A percentile compares a stretch with the other conserved stretches of the same genome.
Conservation (phyloP, 2,797 vertebrate species). For the Chelmon rostratus region DNA sequence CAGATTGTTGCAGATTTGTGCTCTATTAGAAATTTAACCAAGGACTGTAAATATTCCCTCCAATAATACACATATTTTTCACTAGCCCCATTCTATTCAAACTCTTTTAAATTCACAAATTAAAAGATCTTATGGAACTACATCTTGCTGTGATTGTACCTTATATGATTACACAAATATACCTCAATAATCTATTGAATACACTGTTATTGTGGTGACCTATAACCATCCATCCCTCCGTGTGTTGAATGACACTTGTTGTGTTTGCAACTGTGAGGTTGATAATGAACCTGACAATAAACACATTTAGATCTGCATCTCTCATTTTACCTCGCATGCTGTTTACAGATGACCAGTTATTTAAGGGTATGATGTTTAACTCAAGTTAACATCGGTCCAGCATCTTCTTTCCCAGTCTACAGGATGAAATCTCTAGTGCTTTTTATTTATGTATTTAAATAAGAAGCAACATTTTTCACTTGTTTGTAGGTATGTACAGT, state of each 20-base stretch:
- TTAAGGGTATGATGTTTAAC: not conserved
- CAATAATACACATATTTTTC: too few relatives aligned
- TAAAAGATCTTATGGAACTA: too few relatives aligned
- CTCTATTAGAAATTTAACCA: not conserved
- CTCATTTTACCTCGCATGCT: not conserved
- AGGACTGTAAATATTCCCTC: not conserved
- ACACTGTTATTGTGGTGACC: not conserved
- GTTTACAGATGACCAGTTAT: not conserved
- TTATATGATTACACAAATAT: too few relatives aligned
- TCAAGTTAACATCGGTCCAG: not conserved
- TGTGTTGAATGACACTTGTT: not conserved
- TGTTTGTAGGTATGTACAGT: too few relatives aligned
- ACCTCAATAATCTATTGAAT: too few relatives aligned
- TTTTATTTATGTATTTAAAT: too few relatives aligned
- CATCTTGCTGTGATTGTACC: too few relatives aligned
- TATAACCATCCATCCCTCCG: not conserved
- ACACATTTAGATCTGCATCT: slow-evolving; percentile 4
- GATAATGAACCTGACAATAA: slow-evolving; percentile 17
- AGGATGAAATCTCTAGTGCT: not conserved
- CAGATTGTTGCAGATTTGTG: not conserved
- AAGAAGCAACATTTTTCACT: too few relatives aligned
- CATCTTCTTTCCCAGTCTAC: not conserved
- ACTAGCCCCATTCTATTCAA: too few relatives aligned
- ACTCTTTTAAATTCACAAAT: too few relatives aligned
- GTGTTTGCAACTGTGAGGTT: not conserved